phyloP scores from a whole-genome alignment of 2,797 vertebrate species.

The Distichodus sexfasciatus region DNA sequence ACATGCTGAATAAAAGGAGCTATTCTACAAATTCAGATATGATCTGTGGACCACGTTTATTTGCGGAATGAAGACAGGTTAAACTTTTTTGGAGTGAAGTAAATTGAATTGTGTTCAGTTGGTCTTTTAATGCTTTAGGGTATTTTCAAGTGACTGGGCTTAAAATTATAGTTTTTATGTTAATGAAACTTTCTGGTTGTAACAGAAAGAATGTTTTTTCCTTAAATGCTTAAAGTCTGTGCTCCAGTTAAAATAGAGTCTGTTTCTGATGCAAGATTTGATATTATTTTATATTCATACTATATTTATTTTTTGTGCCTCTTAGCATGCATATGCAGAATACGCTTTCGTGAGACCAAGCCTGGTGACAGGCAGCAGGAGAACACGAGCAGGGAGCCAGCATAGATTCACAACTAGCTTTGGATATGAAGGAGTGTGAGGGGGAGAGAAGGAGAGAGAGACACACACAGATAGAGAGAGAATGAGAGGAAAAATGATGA shows the following conservation, averaged over 20 bases:
- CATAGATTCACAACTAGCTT: background rate
- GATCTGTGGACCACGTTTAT: too few relatives aligned
- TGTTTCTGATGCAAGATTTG: background rate
- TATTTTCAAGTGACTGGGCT: too few relatives aligned
- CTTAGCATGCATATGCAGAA: constrained; percentile 1
- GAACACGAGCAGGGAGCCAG: background rate
- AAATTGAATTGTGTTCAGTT: too few relatives aligned
- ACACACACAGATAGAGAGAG: constrained; percentile 6
- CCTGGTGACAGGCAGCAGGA: background rate
- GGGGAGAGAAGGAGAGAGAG: background rate
- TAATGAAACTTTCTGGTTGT: too few relatives aligned
- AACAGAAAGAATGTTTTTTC: too few relatives aligned
- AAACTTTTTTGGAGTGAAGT: too few relatives aligned
- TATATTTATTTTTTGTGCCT: background rate
- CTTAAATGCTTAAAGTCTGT: background rate
- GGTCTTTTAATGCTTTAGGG: too few relatives aligned
- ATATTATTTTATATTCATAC: background rate
- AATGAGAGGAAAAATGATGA: constrained; percentile 26
- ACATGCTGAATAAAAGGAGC: constrained; percentile 22
- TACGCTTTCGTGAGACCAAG: background rate
- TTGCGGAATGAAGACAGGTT: too few relatives aligned
- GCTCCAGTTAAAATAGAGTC: background rate
- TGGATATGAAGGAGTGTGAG: background rate
- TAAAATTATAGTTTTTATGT: too few relatives aligned
- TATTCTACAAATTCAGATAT: too few relatives aligned